Percentiles rank a stretch among this genome's conserved stretches.
phyloP scores from a whole-genome alignment of 2,797 vertebrate species.

The Halcyon badia region DNA sequence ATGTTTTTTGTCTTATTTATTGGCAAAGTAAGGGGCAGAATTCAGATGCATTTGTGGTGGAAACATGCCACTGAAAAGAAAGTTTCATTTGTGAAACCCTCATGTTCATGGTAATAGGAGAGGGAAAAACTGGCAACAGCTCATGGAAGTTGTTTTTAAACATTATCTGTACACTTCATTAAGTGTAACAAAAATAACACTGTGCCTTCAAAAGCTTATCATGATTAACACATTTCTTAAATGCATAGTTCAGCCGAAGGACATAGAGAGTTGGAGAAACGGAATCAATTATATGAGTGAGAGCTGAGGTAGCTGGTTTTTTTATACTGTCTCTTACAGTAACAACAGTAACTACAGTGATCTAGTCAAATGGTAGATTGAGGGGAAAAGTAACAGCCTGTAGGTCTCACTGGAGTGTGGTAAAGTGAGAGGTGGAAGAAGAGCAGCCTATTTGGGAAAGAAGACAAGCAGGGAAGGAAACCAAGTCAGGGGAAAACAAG shows the following conservation, averaged over 20 bases:
- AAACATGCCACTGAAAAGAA: not conserved
- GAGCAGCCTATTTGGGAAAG: not conserved
- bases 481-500: not conserved
- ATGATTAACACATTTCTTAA: not conserved
- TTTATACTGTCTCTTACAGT: not conserved
- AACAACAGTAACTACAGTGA: not conserved
- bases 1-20: not conserved
- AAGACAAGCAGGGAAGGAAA: not conserved
- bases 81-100: not conserved
- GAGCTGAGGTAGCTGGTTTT: not conserved
- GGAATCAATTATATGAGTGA: not conserved
- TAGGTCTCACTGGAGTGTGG: not conserved
- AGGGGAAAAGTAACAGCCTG: fast-evolving
- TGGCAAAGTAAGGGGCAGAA: not conserved
- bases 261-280: not conserved
- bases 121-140: not conserved
- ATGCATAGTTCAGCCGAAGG: not conserved
- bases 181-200: not conserved
- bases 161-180: not conserved
- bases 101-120: not conserved
- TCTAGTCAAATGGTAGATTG: not conserved
- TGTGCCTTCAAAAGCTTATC: not conserved
- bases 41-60: not conserved
- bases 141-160: not conserved
- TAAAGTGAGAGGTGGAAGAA: not conserved